A percentile compares a stretch with the other conserved stretches of the same genome.
These are phyloP conservation scores for Mamestra brassicae DNA, from an alignment of 2,888 invertebrate genomes.

Conservation along the genomic window DNA sequence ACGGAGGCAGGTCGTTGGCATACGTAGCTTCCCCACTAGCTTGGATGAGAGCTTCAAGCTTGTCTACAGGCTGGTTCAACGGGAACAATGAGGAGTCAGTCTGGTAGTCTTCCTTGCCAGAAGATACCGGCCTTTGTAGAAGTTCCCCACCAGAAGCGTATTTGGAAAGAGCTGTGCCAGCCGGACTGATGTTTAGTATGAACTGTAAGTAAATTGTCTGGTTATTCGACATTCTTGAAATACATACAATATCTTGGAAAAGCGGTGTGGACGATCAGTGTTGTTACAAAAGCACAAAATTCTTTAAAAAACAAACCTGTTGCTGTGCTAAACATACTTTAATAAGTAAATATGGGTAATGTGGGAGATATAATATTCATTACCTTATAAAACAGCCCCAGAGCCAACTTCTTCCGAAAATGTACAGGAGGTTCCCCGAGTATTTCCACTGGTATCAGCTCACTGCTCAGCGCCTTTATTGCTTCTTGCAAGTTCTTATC, in stretches of 20 bases:
- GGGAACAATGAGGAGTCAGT: conserved; percentile 92
- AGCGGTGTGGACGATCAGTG: too few relatives aligned
- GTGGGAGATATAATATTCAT: conserved; percentile 7
- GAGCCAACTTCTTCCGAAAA: conserved; percentile 93
- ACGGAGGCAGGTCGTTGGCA: conserved; percentile 91
- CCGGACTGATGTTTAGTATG: conserved; percentile 88
- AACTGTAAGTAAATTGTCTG: conserved; percentile 80
- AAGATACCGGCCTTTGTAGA: conserved; percentile 90
- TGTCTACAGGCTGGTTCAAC: conserved; percentile 92
- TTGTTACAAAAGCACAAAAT: too few relatives aligned
- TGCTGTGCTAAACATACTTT: too few relatives aligned
- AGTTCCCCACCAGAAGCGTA: conserved; percentile 89
- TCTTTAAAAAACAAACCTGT: too few relatives aligned
- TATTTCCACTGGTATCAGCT: conserved; percentile 92
- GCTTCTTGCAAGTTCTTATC: conserved; percentile 86
- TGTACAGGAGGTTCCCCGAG: conserved; percentile 93
- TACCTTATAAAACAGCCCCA: conserved; percentile 95
- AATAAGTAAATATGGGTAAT: too few relatives aligned
- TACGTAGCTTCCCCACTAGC: conserved; percentile 93
- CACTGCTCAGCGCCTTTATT: conserved; percentile 88
- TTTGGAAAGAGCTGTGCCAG: conserved; percentile 75
- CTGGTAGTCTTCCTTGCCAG: conserved; percentile 91
- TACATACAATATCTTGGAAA: too few relatives aligned
- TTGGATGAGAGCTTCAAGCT: conserved; percentile 92
- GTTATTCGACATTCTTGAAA: too few relatives aligned